Base-by-base conservation (phyloP, 2,113 vertebrate species). In the Oreochromis niloticus region DNA sequence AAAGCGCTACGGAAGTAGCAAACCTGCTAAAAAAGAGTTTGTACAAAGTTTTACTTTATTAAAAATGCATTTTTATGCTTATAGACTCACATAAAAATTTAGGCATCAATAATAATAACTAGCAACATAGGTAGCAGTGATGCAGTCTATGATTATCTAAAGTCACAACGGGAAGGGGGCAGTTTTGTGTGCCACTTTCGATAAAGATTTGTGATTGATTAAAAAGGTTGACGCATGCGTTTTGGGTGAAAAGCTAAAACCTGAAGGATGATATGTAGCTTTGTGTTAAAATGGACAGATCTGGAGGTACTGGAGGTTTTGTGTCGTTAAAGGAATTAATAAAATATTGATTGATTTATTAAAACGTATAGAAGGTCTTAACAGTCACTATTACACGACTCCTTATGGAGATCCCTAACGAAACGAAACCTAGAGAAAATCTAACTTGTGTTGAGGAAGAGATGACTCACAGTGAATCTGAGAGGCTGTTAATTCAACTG, bases 1-100 rank as follows among this genome's bases (percentile, higher is more conserved):
- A 83, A 85, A 19, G 56, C 80, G 88, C 92, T 92, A 89, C 84
- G 92, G 93, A 95, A 95, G 91, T 89, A 84, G 82, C 82, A 78
- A 43, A 13, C 22, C 5, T 59, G 55, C 84, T 81, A 34, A 52
- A 55, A 30, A 7, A 75, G 22, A 32, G 2, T 75, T 59, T 30
- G 7, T 80, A 17, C 81, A 30, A 6, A 50, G 22, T 27, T 50
- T 52, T 78, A 34, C 30, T 78, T 10, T n/a, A 52, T 4, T 14
- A 11, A 5, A 10, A 75, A 12, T 30, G 2, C 24, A 4, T 22
- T 27, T 22, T 14, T 1, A 22, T 9, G 12, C 19, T 46, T 1
- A 6, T 22, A 13, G 7, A 32, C 30, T 5, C 3, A 0, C 0
- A 39, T 66, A 39, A 2, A 66, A 3, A 61, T 3, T 46, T 43